Evolutionary conservation across 2,113 vertebrate genomes (phyloP).

Genomic region (Sinocyclocheilus anshuiensis): DNA sequence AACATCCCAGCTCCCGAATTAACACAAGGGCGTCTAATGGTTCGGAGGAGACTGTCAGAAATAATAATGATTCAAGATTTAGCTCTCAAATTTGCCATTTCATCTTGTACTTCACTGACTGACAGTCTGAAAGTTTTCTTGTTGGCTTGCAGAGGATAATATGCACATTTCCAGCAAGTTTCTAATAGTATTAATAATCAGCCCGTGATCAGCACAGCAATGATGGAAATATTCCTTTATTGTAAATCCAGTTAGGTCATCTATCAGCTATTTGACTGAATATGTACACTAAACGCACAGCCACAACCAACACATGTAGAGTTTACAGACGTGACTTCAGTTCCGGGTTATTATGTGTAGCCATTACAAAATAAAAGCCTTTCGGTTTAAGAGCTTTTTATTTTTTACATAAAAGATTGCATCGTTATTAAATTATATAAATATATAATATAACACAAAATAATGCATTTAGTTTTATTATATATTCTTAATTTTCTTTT

Average conservation of each 20-base stretch:
- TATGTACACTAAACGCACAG: not conserved
- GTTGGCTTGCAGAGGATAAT: not conserved
- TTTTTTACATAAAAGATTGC: not conserved
- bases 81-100: not conserved
- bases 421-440: not conserved
- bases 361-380: constrained; percentile 27
- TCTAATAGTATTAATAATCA: not conserved
- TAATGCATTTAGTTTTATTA: not conserved
- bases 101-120: not conserved
- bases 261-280: not conserved
- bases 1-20: constrained; percentile 76
- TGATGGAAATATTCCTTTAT: not conserved
- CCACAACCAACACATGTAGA: not conserved
- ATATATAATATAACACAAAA: not conserved
- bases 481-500: not conserved
- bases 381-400: not conserved
- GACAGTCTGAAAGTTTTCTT: not conserved
- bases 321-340: not conserved
- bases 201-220: not conserved
- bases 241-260: not conserved
- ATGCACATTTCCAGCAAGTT: not conserved
- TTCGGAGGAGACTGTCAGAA: not conserved
- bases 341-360: constrained; percentile 17
- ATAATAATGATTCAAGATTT: not conserved
- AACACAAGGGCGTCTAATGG: not conserved